phyloP scores from a whole-genome alignment of 2,888 invertebrate species.

The Loripinus fragilis region DNA sequence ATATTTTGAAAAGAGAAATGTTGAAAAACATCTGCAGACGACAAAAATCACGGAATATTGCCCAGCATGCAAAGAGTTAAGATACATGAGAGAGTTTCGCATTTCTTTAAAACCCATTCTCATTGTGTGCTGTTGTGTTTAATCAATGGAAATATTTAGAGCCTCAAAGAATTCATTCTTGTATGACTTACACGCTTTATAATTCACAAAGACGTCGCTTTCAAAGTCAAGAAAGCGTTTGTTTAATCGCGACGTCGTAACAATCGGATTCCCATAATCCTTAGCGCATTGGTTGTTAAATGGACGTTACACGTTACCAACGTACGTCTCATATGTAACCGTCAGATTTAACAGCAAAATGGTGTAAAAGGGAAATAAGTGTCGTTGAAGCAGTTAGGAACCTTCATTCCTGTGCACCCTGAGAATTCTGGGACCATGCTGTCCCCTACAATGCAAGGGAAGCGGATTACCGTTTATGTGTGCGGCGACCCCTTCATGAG shows the following conservation, averaged over 20 bases:
- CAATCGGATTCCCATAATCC: constrained; percentile 47
- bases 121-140: not conserved
- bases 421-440: constrained; percentile 13
- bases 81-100: not conserved
- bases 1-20: too few relatives aligned
- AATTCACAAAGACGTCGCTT: not conserved
- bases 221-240: constrained; percentile 47
- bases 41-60: too few relatives aligned
- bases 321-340: not conserved
- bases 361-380: not conserved
- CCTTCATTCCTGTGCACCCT: not conserved
- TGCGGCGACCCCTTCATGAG: constrained; percentile 34
- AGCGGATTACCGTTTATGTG: constrained; percentile 39
- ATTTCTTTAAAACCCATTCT: not conserved
- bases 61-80: too few relatives aligned
- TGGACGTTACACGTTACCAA: constrained; percentile 44
- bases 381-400: not conserved
- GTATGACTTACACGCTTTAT: constrained; percentile 5
- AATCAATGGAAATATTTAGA: not conserved
- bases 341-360: constrained; percentile 18
- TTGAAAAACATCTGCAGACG: too few relatives aligned
- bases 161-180: not conserved
- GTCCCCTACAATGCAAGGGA: constrained; percentile 37
- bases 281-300: constrained; percentile 35
- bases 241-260: constrained; percentile 47